Evolutionary conservation across 2,113 vertebrate species (phyloP).

Genomic region (Theristicus caerulescens): DNA sequence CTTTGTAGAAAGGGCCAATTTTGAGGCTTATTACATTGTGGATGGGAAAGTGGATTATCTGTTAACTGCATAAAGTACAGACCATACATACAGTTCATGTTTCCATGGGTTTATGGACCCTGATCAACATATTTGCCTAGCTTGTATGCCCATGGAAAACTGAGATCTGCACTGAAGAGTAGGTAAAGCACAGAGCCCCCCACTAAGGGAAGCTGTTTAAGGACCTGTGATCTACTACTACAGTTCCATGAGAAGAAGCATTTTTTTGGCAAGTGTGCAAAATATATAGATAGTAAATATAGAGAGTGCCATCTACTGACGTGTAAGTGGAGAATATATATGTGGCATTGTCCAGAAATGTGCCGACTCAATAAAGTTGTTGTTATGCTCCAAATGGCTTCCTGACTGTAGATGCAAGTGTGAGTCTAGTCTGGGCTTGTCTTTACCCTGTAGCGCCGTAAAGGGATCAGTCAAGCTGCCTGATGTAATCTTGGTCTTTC

Average conservation of each 20-base stretch:
- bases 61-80: not conserved
- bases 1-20: not conserved
- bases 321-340: not conserved
- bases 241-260: not conserved
- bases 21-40: not conserved
- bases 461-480: not conserved
- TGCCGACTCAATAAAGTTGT: not conserved
- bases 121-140: not conserved
- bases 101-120: not conserved
- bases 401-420: not conserved
- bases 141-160: not conserved
- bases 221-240: not conserved
- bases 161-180: not conserved
- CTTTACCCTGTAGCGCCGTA: not conserved
- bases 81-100: not conserved
- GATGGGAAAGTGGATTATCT: not conserved
- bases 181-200: not conserved
- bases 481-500: not conserved
- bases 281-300: conserved; percentile 52
- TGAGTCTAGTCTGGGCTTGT: not conserved
- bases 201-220: not conserved
- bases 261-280: not conserved
- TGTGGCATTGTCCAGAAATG: not conserved
- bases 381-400: not conserved
- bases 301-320: conserved; percentile 71